These are phyloP conservation scores for Australoheros scitulus DNA, from an alignment of 2,113 vertebrate genomes.

Conservation along the genomic window DNA sequence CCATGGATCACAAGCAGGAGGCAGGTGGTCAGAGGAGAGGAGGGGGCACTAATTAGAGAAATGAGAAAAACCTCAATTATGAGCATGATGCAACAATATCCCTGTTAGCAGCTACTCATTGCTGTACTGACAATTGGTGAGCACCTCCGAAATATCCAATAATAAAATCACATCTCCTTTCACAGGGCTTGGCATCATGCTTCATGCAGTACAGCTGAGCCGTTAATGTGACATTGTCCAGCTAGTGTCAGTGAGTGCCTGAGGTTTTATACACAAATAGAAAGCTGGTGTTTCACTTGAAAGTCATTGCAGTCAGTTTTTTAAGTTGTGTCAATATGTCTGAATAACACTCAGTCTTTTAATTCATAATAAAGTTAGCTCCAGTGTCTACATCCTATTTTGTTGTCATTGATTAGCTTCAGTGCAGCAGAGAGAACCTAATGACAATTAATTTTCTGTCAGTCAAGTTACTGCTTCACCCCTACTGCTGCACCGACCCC, in stretches of 20 bases:
- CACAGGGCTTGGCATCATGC: neutral
- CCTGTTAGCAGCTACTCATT: neutral
- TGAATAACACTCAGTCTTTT: slow-evolving; percentile 8
- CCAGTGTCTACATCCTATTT: slow-evolving; percentile 13
- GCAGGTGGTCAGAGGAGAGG: neutral
- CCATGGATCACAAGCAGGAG: neutral
- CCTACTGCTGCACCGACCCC: neutral
- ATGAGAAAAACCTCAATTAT: neutral
- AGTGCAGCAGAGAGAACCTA: neutral
- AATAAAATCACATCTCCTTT: neutral
- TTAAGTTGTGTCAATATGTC: neutral
- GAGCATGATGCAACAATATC: neutral
- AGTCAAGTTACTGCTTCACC: neutral
- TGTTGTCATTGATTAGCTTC: neutral
- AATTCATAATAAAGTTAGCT: slow-evolving; percentile 15
- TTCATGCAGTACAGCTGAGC: neutral
- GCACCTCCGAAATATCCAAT: neutral
- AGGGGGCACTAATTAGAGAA: neutral
- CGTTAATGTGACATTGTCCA: slow-evolving; percentile 10
- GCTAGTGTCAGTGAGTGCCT: slow-evolving; percentile 11
- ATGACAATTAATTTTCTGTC: neutral
- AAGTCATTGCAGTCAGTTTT: neutral
- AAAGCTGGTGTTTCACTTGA: slow-evolving; percentile 17
- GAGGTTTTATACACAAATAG: slow-evolving; percentile 28
- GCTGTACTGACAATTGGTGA: neutral